Percentiles rank a stretch among this genome's conserved stretches.
These are phyloP conservation scores for Metaphire vulgaris DNA, from an alignment of 1,140 invertebrate genomes.

Conservation along the genomic window DNA sequence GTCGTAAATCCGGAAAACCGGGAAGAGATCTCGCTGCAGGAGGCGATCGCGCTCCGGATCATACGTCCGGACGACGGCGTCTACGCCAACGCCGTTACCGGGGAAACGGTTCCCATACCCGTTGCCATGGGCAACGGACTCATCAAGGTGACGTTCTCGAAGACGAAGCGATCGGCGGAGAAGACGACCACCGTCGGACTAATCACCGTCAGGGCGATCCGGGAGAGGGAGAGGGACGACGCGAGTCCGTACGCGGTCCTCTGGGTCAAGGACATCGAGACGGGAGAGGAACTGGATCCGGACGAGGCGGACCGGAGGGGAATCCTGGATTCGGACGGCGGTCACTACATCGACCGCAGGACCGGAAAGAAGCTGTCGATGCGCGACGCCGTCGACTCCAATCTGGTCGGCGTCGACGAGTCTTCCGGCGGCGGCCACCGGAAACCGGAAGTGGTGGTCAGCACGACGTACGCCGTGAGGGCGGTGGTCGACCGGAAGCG, in stretches of 20 bases:
- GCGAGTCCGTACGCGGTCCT: conserved; percentile 26
- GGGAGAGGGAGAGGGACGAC: too few species aligned
- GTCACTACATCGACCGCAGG: conserved; percentile 7
- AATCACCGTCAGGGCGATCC: conserved; percentile 23
- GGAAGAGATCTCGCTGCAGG: conserved; percentile 27
- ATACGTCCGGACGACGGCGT: conserved; percentile 18
- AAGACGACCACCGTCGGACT: conserved; percentile 26
- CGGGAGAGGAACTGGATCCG: conserved; percentile 2
- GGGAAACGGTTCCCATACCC: conserved; percentile 23
- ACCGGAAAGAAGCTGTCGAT: conserved; percentile 12
- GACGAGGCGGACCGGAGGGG: conserved; percentile 23
- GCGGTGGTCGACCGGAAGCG: conserved; percentile 32
- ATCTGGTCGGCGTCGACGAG: conserved; percentile 17
- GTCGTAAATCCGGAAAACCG: conserved; percentile 27
- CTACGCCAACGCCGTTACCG: conserved; percentile 23
- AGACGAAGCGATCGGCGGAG: conserved; percentile 25
- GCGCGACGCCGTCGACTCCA: conserved; percentile 25
- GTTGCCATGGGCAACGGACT: conserved; percentile 27
- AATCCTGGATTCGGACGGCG: conserved; percentile 20
- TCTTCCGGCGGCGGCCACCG: neutral
- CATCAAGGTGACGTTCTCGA: conserved; percentile 23
- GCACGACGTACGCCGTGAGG: conserved; percentile 16
- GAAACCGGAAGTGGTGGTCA: neutral
- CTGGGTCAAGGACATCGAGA: conserved; percentile 16
- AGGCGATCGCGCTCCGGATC: conserved; percentile 20